Conservation (phyloP, 30 jellyfish, hydroid and myxozoan species). For the Hydractinia echinata region DNA sequence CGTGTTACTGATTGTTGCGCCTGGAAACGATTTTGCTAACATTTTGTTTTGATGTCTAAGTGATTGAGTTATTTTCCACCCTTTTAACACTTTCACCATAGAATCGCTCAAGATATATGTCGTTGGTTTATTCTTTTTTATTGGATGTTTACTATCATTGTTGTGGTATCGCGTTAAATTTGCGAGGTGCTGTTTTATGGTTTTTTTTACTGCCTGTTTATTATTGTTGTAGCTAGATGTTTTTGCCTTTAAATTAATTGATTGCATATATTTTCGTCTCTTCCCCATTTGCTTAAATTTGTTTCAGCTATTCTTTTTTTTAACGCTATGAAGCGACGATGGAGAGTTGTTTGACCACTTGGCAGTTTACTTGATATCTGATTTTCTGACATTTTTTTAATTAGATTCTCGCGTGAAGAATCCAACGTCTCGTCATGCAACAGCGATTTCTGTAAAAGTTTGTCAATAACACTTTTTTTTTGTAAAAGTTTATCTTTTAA, state of each 20-base stretch:
- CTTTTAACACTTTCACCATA: no score
- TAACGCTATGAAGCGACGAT: background rate
- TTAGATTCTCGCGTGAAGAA: background rate
- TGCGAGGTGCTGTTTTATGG: no score
- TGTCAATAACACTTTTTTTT: background rate
- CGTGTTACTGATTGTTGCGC: constrained; percentile 1
- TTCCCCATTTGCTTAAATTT: constrained; percentile 4
- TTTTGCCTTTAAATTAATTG: background rate
- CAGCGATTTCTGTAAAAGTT: constrained; percentile 9
- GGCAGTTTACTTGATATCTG: constrained; percentile 5
- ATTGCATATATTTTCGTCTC: constrained; percentile 1
- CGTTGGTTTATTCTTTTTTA: no score
- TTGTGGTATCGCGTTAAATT: no score
- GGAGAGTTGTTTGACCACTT: constrained; percentile 7
- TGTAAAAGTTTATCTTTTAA: no score
- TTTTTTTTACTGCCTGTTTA: no score
- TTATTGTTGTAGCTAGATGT: no score
- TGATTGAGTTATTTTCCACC: no score
- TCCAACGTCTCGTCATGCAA: constrained; percentile 13
- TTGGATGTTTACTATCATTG: no score
- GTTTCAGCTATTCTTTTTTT: background rate
- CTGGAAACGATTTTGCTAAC: constrained; percentile 10
- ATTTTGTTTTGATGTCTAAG: constrained; percentile 5
- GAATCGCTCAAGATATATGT: no score
- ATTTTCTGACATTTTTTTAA: constrained; percentile 4